These are phyloP conservation scores for Misgurnus anguillicaudatus DNA, from an alignment of 2,113 vertebrate species.

Conservation along the genomic window DNA sequence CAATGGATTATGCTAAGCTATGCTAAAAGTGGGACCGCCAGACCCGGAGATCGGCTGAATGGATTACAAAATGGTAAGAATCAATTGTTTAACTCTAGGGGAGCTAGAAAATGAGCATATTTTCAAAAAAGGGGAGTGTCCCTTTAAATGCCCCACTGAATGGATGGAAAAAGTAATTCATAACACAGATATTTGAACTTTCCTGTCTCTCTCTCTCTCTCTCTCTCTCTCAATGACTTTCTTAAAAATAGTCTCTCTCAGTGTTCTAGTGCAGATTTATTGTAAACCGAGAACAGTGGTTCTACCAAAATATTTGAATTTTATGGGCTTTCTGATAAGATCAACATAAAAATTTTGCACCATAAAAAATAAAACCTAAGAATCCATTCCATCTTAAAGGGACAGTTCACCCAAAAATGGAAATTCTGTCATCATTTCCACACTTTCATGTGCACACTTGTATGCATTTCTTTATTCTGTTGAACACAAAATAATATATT, in stretches of 20 bases:
- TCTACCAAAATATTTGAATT: conserved; percentile 60
- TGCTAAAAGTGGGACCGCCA: no score
- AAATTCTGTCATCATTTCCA: no score
- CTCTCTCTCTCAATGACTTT: neutral
- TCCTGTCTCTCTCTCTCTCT: neutral
- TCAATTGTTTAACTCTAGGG: no score
- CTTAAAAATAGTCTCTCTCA: neutral
- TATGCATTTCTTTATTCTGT: no score
- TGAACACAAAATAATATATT: no score
- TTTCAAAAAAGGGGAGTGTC: no score
- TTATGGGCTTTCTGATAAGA: conserved; percentile 60
- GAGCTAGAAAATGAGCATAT: no score
- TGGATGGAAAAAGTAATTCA: neutral
- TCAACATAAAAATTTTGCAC: conserved; percentile 59
- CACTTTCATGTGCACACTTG: no score
- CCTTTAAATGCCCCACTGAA: conserved; percentile 7
- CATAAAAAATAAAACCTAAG: conserved; percentile 53
- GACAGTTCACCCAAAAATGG: no score
- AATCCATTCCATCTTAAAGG: conserved; percentile 50
- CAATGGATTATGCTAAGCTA: no score
- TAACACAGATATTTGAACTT: neutral
- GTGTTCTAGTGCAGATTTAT: conserved; percentile 22
- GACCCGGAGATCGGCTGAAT: no score
- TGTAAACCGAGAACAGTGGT: conserved; percentile 42
- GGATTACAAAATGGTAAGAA: no score